These are phyloP conservation scores for Theropithecus gelada DNA, from an alignment of 2,113 vertebrate species.

Conservation along the genomic window DNA sequence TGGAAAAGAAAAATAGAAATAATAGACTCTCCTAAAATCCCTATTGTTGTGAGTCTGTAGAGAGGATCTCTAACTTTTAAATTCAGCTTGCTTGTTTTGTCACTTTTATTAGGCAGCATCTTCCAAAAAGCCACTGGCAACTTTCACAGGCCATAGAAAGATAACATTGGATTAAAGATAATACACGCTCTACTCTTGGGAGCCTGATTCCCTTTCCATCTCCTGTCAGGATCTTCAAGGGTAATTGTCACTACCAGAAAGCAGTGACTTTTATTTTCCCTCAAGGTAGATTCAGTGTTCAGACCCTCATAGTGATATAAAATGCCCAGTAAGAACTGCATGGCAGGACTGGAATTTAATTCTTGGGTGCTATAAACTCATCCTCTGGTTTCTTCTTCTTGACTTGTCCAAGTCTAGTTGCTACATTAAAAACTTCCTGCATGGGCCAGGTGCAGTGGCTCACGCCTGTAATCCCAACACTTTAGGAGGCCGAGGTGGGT, in stretches of 20 bases:
- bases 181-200: not conserved
- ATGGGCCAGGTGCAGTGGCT: too few species aligned
- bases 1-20: not conserved
- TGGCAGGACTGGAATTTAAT: not conserved
- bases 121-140: constrained; percentile 9
- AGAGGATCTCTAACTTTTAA: not conserved
- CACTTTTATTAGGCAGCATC: constrained; percentile 10
- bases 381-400: not conserved
- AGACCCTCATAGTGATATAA: not conserved
- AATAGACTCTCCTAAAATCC: not conserved
- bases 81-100: not conserved
- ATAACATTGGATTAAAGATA: not conserved
- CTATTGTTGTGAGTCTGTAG: not conserved
- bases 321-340: not conserved
- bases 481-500: too few species aligned
- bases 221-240: constrained; percentile 4
- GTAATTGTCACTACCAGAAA: constrained; percentile 9
- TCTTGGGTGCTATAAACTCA: not conserved
- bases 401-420: not conserved
- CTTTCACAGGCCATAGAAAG: not conserved
- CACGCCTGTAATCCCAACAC: too few species aligned
- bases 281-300: constrained; percentile 3
- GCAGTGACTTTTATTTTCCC: constrained; percentile 53
- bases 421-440: not conserved
- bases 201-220: constrained; percentile 4